Evolutionary conservation across 2,113 vertebrate genomes (phyloP), one percentile per base, ranked within the genome.

Genomic region (Collichthys lucidus): DNA sequence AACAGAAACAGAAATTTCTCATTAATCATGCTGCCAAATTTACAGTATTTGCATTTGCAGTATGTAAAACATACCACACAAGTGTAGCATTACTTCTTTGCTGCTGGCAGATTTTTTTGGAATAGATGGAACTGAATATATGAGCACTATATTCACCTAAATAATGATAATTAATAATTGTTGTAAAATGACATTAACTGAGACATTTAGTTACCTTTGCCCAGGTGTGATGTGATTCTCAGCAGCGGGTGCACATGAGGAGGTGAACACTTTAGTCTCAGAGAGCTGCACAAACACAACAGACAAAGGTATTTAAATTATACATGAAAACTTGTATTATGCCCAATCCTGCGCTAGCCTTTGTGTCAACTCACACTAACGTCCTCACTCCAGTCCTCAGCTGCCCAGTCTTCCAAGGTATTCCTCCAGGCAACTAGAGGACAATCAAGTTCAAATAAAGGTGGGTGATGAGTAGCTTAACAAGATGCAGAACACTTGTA

Each of bases 321-420:
- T 5, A 31, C 31, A 73, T 3, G 11, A 49, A 14, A 57, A n/a
- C 14, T 20, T 59, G 14, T 11, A 8, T 35, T 65, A 67, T 40
- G 15, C 74, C 8, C 24, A 4, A 40, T 67, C 10, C 19, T 49
- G 2, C 9, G 2, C 4, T 16, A 15, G 2, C 5, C 22, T 57
- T 16, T 29, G 26, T 20, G 40, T 61, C 17, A 67, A 93, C 92
- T 91, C 80, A 92, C 81, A 96, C 98, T 96, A 91, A 99, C 97
- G 88, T 99, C 98, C 92, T 99, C 98, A 85, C 94, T 97, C 98
- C 98, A 99, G 65, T 99, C 98, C 89, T 99, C 98, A 42, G 97
- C 84, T 61, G 96, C 95, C 97, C 97, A 99, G 83, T 98, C 98
- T 64, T 99, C 97, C 78, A 97, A 79, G 62, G 97, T 95, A 72